A percentile compares a stretch with the other conserved stretches of the same genome.
These are phyloP conservation scores for Penaeus indicus DNA, from an alignment of 1,140 invertebrate species.

Conservation along the genomic window DNA sequence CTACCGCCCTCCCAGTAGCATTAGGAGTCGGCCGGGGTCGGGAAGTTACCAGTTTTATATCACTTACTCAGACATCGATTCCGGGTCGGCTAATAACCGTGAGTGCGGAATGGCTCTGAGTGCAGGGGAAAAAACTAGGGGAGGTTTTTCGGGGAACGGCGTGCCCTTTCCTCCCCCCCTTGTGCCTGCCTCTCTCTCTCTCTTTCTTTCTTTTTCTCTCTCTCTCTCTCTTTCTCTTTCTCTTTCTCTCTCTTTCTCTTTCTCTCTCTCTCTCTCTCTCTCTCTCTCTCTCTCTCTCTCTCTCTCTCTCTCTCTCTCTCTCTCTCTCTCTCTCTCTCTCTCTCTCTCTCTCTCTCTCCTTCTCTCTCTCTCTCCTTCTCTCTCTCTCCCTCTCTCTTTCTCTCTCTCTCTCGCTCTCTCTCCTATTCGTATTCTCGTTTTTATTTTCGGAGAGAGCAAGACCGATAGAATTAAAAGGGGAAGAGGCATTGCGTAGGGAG, in stretches of 20 bases:
- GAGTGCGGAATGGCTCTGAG: too few relatives aligned
- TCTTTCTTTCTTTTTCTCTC: background rate
- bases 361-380: background rate
- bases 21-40: too few relatives aligned
- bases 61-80: too few relatives aligned
- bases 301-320: constrained; percentile 12
- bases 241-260: background rate
- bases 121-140: too few relatives aligned
- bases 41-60: too few relatives aligned
- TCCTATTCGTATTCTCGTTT: background rate
- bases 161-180: background rate
- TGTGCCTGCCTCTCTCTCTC: background rate
- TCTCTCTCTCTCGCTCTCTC: constrained; percentile 11
- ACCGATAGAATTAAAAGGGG: background rate
- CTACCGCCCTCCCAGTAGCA: too few relatives aligned
- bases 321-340: constrained; percentile 1
- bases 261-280: constrained; percentile 33
- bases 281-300: constrained; percentile 21
- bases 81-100: too few relatives aligned
- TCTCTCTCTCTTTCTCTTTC: background rate
- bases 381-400: constrained; percentile 32
- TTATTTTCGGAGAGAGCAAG: constrained; percentile 5
- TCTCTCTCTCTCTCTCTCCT: background rate
- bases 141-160: too few relatives aligned
- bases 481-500: background rate